phyloP scores from a whole-genome alignment of 2,113 vertebrate genomes.

The Aramus guarauna region DNA sequence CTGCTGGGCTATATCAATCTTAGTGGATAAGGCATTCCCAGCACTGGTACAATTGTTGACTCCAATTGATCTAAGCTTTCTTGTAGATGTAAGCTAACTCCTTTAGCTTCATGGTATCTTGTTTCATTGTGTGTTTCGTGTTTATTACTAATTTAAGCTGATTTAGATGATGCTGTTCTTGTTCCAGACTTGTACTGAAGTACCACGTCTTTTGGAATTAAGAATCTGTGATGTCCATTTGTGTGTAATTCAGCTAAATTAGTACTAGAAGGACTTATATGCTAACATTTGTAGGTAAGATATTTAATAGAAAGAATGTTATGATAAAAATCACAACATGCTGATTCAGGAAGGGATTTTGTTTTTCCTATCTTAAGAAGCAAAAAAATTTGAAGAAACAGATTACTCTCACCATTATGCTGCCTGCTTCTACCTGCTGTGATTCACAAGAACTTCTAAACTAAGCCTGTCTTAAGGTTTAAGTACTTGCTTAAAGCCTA shows the following conservation, averaged over 20 bases:
- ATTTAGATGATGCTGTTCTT: background rate
- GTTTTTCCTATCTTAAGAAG: background rate
- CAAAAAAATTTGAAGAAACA: background rate
- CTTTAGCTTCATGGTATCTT: background rate
- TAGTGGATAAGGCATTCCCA: background rate
- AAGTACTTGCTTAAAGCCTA: background rate
- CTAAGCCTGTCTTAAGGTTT: background rate
- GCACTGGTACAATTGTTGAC: background rate
- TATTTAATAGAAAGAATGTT: background rate
- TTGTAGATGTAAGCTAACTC: background rate
- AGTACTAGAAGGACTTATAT: background rate
- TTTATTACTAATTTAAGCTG: background rate
- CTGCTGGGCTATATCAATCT: background rate
- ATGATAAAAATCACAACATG: background rate
- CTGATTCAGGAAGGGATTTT: background rate
- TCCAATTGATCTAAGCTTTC: background rate
- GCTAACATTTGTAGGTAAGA: background rate
- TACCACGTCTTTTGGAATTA: background rate
- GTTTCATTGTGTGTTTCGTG: background rate
- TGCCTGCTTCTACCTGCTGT: background rate
- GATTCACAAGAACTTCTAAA: background rate
- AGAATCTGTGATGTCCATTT: background rate
- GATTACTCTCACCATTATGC: background rate
- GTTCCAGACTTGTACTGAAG: background rate
- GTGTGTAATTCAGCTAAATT: background rate